Conservation (phyloP, 2,888 invertebrate genomes). For the Andrena flavipes region DNA sequence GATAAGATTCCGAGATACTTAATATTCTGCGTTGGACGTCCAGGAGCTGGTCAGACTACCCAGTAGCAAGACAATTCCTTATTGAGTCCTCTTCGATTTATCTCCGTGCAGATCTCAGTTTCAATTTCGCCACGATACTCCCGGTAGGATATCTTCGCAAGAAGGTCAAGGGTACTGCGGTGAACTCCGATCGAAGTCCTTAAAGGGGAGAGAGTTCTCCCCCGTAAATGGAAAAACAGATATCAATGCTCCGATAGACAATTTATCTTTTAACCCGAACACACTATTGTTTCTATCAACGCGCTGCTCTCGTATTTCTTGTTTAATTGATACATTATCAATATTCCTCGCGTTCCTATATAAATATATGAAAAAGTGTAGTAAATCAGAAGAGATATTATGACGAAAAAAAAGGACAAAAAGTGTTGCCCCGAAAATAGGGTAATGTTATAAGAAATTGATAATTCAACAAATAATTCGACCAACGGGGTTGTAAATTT, state of each 20-base stretch:
- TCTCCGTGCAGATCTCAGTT: slow-evolving; percentile 12
- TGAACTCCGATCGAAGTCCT: slow-evolving; percentile 63
- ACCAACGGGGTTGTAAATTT: not conserved
- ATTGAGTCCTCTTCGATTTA: slow-evolving; percentile 3
- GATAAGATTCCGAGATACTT: not conserved
- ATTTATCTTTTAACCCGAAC: too few relatives aligned
- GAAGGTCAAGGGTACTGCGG: slow-evolving; percentile 65
- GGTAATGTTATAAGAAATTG: too few relatives aligned
- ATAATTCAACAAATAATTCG: not conserved
- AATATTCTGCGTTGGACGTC: not conserved
- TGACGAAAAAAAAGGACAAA: not conserved
- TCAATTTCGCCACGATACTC: slow-evolving; percentile 34
- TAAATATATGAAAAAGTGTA: too few relatives aligned
- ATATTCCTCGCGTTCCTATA: not conserved
- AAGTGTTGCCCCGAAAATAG: not conserved
- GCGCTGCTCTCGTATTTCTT: not conserved
- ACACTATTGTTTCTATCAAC: not conserved
- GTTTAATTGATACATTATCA: not conserved
- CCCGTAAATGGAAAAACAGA: slow-evolving; percentile 10
- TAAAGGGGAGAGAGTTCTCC: slow-evolving; percentile 65
- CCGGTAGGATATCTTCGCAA: slow-evolving; percentile 34
- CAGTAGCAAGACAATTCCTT: slow-evolving; percentile 3
- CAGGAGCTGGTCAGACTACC: not conserved
- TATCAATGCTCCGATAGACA: not conserved
- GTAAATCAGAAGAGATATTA: not conserved